Conservation (phyloP, 2,797 vertebrate genomes). For the Catharus ustulatus region DNA sequence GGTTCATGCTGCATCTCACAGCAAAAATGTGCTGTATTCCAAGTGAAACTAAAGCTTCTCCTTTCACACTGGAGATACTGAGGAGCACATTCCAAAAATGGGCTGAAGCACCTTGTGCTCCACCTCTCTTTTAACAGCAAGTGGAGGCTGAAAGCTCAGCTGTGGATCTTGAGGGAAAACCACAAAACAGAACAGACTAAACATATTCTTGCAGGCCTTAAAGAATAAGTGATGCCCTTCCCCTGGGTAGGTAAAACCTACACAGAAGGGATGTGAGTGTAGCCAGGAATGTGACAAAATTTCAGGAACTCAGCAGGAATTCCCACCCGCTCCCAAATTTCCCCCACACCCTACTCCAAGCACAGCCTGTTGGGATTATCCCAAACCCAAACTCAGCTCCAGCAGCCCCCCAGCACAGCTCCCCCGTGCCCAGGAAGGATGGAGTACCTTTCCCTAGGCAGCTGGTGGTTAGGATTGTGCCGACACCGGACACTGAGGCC, state of each 20-base stretch:
- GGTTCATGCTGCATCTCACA: not conserved
- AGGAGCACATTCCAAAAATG: not conserved
- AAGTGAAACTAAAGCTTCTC: not conserved
- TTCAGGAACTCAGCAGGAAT: not conserved
- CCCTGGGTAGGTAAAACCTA: not conserved
- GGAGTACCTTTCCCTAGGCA: constrained; percentile 96
- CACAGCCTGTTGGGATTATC: fast-evolving
- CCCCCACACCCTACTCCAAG: fast-evolving
- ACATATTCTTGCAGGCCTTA: not conserved
- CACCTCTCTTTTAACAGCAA: not conserved
- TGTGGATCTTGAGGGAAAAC: not conserved
- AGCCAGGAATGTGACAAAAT: not conserved
- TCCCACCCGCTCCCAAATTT: not conserved
- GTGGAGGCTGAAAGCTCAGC: not conserved
- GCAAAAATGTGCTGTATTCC: not conserved
- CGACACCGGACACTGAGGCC: constrained; percentile 96
- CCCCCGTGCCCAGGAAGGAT: fast-evolving
- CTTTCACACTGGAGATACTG: not conserved
- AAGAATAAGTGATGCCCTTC: not conserved
- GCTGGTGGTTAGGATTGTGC: constrained; percentile 98
- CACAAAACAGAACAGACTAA: not conserved
- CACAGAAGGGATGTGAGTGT: not conserved
- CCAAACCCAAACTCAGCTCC: not conserved
- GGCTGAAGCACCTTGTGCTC: not conserved
- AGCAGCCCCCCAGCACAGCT: not conserved